Evolutionary conservation across 2,888 invertebrate genomes (phyloP), one percentile per base, ranked within the genome.

Genomic region (Lissonota sp.): DNA sequence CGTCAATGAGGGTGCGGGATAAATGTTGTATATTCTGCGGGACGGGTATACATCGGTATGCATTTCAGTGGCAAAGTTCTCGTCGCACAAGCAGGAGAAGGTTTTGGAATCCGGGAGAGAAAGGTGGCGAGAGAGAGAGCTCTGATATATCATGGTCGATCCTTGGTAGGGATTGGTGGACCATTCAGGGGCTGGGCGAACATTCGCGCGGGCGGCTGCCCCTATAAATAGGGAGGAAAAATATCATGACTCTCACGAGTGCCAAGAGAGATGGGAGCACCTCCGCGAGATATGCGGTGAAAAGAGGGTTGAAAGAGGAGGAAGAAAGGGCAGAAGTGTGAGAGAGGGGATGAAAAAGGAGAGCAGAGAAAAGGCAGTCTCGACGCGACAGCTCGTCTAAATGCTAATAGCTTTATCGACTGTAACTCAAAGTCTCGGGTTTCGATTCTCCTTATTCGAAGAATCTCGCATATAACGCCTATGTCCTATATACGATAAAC

Each of bases 321-420:
- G 42, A 79, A 63, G 72, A 80, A 72, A 76, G 74, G 44, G 14
- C n/a, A 63, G 16, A 51, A 14, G 26, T 51, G 37, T 26, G 69
- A 40, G 83, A 70, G 78, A 70, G 72, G 62, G 40, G 62, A 49
- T 71, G 67, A 67, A 81, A 62, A 81, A 78, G 70, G 58, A 76
- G 69, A 76, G 74, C 78, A 57, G 75, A 49, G 64, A 63, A 74
- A 73, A 72, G 46, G 75, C 57, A 66, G 72, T 69, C 66, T 57
- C 71, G 73, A 73, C 58, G 77, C 91, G 91, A 92, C 91, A 92
- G 91, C 92, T 92, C 92, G 91, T 92, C 92, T 92, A 92, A 92
- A 92, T 92, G 92, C 92, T 92, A 92, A 92, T 92, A 90, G 91
- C 90, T 90, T 91, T 91, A 92, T 92, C 91, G 91, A 91, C 89